Evolutionary conservation across 2,888 invertebrate species (phyloP), one percentile per base, ranked within the genome.

Genomic region (Ceriagrion tenellum): DNA sequence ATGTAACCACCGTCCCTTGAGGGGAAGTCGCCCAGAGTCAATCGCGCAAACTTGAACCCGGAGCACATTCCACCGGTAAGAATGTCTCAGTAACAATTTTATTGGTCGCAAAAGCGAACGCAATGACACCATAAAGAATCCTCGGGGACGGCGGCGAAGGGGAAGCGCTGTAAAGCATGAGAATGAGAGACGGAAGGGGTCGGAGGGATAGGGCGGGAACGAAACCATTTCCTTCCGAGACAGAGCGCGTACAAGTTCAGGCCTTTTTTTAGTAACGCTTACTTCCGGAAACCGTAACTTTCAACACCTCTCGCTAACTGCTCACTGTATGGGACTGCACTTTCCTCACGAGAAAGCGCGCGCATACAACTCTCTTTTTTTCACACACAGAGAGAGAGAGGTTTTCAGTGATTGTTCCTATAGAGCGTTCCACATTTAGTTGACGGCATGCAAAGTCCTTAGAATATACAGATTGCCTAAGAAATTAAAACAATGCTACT

Each of bases 231-330:
- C 81, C 35, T 81, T 81, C 81, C 81, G n/a, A 69, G 69, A 23
- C 23, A 81, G 6, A 35, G 81, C 69, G 26, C 30, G 81, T 81
- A 35, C 6, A 81, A 81, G 81, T 81, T 81, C 30, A 81, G 18
- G 81, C 30, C 81, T 35, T 81, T 35, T 81, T 81, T 81, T 81
- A 81, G 81, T 81, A 81, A 81, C 81, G 35, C 81, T 81, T 23
- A 40, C 47, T 74, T n/a, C 69, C 47, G 93, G 55, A 93, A 69
- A 23, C 69, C 93, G 69, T 89, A 55, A 89, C 89, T 89, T 89
- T 89, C 89, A 89, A 89, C 89, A 89, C 89, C 89, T 89, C 20
- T 26, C 26, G 55, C 69, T 69, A 81, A 81, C 81, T 81, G 81
- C 81, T 81, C 26, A 13, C 81, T 13, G 81, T 35, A 81, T 81